Evolutionary conservation across 2,797 vertebrate species (phyloP).

Genomic region (Ibycter americanus): DNA sequence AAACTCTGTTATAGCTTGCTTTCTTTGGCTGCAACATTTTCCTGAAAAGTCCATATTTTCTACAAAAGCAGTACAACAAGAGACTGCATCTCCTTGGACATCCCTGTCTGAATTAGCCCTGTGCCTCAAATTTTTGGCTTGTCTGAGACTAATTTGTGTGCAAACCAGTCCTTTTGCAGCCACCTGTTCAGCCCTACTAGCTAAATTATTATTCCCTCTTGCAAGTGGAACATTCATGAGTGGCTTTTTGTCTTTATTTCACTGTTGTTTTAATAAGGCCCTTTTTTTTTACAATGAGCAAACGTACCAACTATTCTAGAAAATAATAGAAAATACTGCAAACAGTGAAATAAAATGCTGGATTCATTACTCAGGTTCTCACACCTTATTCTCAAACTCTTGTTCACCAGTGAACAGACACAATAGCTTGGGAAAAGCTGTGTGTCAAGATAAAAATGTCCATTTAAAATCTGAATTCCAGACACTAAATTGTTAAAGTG

Average conservation of each 20-base stretch:
- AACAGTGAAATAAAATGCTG: neutral
- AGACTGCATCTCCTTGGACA: neutral
- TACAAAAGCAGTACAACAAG: neutral
- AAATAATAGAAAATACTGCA: neutral
- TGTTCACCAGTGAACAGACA: neutral
- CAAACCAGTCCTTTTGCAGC: neutral
- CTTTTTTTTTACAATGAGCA: neutral
- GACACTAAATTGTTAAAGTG: neutral
- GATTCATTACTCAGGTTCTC: neutral
- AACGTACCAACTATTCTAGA: neutral
- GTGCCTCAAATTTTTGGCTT: neutral
- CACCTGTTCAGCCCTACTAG: neutral
- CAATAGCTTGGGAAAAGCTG: constrained; percentile 20
- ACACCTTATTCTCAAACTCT: neutral
- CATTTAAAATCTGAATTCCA: neutral
- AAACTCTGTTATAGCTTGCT: neutral
- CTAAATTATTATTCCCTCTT: neutral
- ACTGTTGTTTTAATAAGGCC: neutral
- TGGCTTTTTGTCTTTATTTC: neutral
- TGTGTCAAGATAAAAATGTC: constrained; percentile 31
- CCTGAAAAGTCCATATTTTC: neutral
- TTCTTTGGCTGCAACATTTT: neutral
- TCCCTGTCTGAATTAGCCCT: neutral
- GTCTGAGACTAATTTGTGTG: neutral
- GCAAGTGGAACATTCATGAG: neutral